Percentiles rank a stretch among this genome's conserved stretches.
These are phyloP conservation scores for Hybognathus amarus DNA, from an alignment of 2,797 vertebrate species.

Conservation along the genomic window DNA sequence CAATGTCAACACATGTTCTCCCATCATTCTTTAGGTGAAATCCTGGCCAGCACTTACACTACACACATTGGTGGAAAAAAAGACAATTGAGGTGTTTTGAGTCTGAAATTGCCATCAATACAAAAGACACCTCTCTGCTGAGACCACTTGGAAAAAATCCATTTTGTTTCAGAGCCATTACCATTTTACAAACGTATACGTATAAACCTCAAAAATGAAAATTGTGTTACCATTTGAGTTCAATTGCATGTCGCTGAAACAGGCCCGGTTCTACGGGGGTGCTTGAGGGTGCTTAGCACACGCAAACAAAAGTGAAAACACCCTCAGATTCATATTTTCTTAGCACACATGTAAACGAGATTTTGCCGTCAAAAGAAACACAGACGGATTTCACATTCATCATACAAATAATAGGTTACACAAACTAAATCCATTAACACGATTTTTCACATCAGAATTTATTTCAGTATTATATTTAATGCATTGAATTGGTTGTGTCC, in stretches of 20 bases:
- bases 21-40: constrained; percentile 95
- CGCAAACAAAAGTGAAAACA: too few relatives aligned
- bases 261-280: too few relatives aligned
- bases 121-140: neutral
- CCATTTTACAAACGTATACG: neutral
- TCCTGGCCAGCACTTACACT: constrained; percentile 99
- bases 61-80: constrained; percentile 56
- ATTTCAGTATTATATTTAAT: too few relatives aligned
- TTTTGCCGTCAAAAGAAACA: too few relatives aligned
- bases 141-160: neutral
- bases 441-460: too few relatives aligned
- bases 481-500: too few relatives aligned
- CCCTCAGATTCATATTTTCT: too few relatives aligned
- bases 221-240: neutral
- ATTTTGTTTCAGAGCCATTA: neutral
- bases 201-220: neutral
- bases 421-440: too few relatives aligned
- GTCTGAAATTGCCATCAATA: constrained; percentile 9
- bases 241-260: neutral
- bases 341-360: too few relatives aligned
- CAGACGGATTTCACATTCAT: too few relatives aligned
- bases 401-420: too few relatives aligned
- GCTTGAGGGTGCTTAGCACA: too few relatives aligned
- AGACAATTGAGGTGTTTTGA: constrained; percentile 21
- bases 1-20: constrained; percentile 92